Evolutionary conservation across 1,140 invertebrate species (phyloP).

Genomic region (Charaxes varanes): DNA sequence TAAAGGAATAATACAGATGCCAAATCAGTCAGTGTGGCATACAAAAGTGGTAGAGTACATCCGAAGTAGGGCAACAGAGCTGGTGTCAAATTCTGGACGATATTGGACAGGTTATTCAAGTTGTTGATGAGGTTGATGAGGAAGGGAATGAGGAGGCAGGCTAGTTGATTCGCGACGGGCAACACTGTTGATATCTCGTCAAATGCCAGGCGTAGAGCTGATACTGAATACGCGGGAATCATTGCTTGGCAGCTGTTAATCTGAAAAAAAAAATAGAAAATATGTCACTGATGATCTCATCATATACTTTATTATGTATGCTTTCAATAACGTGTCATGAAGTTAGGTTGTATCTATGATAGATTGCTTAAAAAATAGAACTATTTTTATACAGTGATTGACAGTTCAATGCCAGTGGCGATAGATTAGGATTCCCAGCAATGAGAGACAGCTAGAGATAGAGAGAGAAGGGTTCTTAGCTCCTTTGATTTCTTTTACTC

Average conservation of each 20-base stretch:
- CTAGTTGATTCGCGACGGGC: constrained; percentile 54
- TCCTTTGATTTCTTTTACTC: too few species aligned
- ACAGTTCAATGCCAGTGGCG: too few species aligned
- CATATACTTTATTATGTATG: too few species aligned
- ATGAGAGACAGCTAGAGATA: too few species aligned
- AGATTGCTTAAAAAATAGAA: too few species aligned
- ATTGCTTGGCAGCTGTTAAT: constrained; percentile 44
- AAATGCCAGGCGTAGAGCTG: constrained; percentile 49
- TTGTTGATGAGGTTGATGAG: constrained; percentile 61
- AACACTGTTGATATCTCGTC: constrained; percentile 55
- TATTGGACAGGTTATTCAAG: constrained; percentile 56
- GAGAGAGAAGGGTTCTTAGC: too few species aligned
- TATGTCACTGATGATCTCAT: too few species aligned
- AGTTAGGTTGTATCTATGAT: too few species aligned
- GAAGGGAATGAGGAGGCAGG: constrained; percentile 50
- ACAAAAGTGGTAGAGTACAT: constrained; percentile 52
- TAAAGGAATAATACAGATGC: constrained; percentile 58
- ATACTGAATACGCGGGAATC: constrained; percentile 60
- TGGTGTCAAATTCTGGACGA: constrained; percentile 58
- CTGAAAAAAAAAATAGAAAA: constrained; percentile 28
- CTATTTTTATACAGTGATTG: too few species aligned
- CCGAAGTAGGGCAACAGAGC: constrained; percentile 58
- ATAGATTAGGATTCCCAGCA: too few species aligned
- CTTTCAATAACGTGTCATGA: too few species aligned
- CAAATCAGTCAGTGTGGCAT: constrained; percentile 58